These are phyloP conservation scores for Megastigmus dorsalis DNA, from an alignment of 2,888 invertebrate species.

Conservation along the genomic window DNA sequence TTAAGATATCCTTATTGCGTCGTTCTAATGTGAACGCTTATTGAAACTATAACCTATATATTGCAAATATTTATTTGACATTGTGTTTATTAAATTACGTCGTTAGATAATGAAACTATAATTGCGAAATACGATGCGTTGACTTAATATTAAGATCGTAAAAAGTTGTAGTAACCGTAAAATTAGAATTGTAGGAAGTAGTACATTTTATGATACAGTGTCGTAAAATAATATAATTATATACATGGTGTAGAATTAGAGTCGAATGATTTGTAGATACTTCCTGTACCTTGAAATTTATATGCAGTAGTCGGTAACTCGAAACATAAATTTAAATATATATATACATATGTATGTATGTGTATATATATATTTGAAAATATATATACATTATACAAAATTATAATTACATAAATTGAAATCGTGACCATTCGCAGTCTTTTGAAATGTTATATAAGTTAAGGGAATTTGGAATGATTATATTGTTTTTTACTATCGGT, in stretches of 20 bases:
- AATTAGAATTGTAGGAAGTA: constrained; percentile 54
- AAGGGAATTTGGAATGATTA: constrained; percentile 11
- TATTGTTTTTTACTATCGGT: constrained; percentile 22
- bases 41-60: constrained; percentile 62
- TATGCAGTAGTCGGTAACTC: constrained; percentile 59
- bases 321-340: constrained; percentile 49
- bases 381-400: constrained; percentile 13
- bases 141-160: constrained; percentile 63
- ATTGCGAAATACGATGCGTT: constrained; percentile 57
- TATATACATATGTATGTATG: constrained; percentile 2
- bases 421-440: constrained; percentile 18
- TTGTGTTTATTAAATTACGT: constrained; percentile 61
- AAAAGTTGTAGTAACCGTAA: constrained; percentile 61
- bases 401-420: constrained; percentile 20
- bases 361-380: constrained; percentile 1
- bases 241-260: constrained; percentile 60
- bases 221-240: constrained; percentile 51
- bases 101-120: constrained; percentile 53
- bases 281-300: constrained; percentile 72
- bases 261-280: constrained; percentile 68
- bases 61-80: constrained; percentile 62
- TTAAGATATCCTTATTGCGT: constrained; percentile 61
- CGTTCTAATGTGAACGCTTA: constrained; percentile 56
- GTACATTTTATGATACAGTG: constrained; percentile 55
- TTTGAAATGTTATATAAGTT: constrained; percentile 12